Conservation (phyloP, 2,113 vertebrate species). For the Polypterus bichir region DNA sequence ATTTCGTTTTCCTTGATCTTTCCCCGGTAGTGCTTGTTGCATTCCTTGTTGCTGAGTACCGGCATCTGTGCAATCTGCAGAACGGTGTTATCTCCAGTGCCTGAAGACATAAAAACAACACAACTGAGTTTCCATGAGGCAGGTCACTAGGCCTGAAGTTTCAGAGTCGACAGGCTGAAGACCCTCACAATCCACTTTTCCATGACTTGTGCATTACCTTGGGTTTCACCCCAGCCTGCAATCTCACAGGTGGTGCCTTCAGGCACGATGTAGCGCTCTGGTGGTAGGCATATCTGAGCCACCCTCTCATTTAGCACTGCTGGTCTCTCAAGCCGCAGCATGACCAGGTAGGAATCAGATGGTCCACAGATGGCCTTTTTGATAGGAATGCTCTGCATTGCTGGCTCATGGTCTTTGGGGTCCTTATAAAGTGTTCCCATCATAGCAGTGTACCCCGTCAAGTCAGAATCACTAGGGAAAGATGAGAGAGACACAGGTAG, state of each 20-base stretch:
- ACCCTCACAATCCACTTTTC: no score
- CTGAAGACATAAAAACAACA: slow-evolving; percentile 35
- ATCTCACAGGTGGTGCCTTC: slow-evolving; percentile 72
- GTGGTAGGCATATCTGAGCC: slow-evolving; percentile 86
- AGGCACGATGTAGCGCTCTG: slow-evolving; percentile 70
- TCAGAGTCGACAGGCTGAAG: not conserved
- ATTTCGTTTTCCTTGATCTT: slow-evolving; percentile 73
- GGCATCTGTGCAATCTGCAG: slow-evolving; percentile 69
- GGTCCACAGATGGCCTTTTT: slow-evolving; percentile 74
- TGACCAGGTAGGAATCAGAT: slow-evolving; percentile 73
- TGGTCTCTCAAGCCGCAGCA: slow-evolving; percentile 74
- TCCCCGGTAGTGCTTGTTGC: slow-evolving; percentile 62
- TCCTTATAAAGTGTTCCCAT: slow-evolving; percentile 74
- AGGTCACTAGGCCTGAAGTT: not conserved
- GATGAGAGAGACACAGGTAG: no score
- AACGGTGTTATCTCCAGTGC: slow-evolving; percentile 52
- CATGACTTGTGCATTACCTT: no score
- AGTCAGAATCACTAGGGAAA: slow-evolving; percentile 61
- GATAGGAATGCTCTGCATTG: slow-evolving; percentile 62
- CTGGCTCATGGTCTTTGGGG: slow-evolving; percentile 57
- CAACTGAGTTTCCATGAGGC: not conserved
- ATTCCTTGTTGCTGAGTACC: slow-evolving; percentile 66
- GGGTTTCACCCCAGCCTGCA: slow-evolving; percentile 83
- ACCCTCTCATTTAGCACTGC: slow-evolving; percentile 66
- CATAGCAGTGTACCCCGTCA: slow-evolving; percentile 69